Evolutionary conservation across 1,140 invertebrate genomes (phyloP).

Genomic region (Drosophila pandora): DNA sequence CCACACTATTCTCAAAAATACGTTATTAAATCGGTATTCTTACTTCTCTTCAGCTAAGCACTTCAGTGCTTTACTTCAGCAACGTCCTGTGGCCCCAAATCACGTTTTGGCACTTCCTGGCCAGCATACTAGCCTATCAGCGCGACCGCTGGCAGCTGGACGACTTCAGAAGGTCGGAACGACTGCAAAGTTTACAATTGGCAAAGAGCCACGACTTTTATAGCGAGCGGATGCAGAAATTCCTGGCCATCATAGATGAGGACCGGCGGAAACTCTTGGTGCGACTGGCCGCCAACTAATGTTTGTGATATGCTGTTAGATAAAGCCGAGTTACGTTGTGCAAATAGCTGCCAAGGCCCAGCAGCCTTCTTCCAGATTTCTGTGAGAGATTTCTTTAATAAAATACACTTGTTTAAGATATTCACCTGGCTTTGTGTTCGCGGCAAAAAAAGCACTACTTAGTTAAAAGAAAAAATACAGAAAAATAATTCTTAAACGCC

Average conservation of each 20-base stretch:
- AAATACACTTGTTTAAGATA: constrained; percentile 2
- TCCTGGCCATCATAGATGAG: constrained; percentile 60
- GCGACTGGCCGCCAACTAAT: constrained; percentile 40
- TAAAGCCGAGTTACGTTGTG: constrained; percentile 16
- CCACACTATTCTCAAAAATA: too few species aligned
- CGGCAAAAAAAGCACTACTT: constrained; percentile 7
- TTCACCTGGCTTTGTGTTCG: constrained; percentile 1
- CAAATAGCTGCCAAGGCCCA: constrained; percentile 11
- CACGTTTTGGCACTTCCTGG: constrained; percentile 94
- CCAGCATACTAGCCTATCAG: constrained; percentile 94
- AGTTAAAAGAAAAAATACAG: neutral
- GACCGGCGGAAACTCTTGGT: constrained; percentile 59
- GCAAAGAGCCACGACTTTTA: constrained; percentile 63
- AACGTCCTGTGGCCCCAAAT: constrained; percentile 97
- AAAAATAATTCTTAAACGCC: too few species aligned
- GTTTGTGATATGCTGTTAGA: constrained; percentile 28
- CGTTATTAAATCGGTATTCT: neutral
- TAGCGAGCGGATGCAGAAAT: constrained; percentile 59
- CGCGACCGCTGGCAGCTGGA: constrained; percentile 53
- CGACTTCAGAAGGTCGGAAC: constrained; percentile 32
- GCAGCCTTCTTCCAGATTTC: neutral
- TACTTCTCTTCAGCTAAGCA: constrained; percentile 85
- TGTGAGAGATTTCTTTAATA: neutral
- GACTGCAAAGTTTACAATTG: constrained; percentile 41
- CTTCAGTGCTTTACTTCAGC: constrained; percentile 90